Evolutionary conservation across 2,888 invertebrate genomes (phyloP).

Genomic region (Caenorhabditis wallacei): DNA sequence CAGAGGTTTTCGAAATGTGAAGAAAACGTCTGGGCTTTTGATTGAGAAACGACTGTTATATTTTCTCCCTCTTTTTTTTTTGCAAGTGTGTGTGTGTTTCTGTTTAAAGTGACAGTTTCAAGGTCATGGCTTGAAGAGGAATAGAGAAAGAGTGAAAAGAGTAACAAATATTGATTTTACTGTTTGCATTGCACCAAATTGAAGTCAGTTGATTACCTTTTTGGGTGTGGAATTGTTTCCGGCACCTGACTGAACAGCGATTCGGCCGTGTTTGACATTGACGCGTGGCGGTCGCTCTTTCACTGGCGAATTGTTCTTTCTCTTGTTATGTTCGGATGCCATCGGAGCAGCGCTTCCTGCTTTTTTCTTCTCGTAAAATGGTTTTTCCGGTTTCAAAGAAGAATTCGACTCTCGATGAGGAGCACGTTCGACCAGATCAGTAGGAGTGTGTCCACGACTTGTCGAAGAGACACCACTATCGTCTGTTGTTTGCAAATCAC

Average conservation of each 20-base stretch:
- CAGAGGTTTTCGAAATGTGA: too few species aligned
- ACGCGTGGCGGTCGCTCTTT: conserved; percentile 41
- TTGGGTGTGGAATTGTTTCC: conserved; percentile 20
- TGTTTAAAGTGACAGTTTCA: conserved; percentile 45
- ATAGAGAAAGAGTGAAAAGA: conserved; percentile 32
- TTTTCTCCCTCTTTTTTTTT: not conserved
- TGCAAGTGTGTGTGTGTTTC: conserved; percentile 26
- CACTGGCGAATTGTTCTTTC: conserved; percentile 17
- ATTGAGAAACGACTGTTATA: conserved; percentile 8
- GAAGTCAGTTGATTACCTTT: conserved; percentile 17
- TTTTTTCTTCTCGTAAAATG: conserved; percentile 16
- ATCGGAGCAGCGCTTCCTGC: not conserved
- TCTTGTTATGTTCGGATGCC: not conserved
- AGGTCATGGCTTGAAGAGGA: conserved; percentile 36
- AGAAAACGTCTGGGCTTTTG: conserved; percentile 8
- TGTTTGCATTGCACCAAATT: not conserved
- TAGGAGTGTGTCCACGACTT: conserved; percentile 49
- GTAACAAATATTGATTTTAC: conserved; percentile 25
- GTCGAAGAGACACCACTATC: conserved; percentile 51
- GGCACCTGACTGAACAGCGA: not conserved
- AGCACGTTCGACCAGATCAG: not conserved
- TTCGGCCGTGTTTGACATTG: not conserved
- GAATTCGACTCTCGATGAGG: not conserved
- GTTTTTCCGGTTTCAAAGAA: not conserved
- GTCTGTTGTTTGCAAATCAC: conserved; percentile 25